Conservation (phyloP, 2,113 vertebrate genomes). For the Callionymus lyra region DNA sequence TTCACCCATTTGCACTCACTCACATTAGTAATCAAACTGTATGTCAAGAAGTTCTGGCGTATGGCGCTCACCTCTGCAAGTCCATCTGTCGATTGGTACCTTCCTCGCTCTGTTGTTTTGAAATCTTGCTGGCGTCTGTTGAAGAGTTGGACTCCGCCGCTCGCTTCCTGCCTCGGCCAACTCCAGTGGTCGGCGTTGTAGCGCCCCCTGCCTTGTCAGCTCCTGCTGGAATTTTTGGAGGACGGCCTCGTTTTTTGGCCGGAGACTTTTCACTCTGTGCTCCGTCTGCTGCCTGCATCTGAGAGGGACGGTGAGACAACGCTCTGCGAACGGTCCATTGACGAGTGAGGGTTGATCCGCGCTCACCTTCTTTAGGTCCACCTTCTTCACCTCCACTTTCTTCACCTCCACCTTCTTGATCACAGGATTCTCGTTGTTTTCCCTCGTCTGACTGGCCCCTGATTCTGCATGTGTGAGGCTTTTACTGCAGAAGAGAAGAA, state of each 20-base stretch:
- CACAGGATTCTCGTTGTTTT: constrained; percentile 93
- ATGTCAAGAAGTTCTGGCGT: too few relatives aligned
- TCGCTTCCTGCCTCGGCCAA: constrained; percentile 83
- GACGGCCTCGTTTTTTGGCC: constrained; percentile 53
- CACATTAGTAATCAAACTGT: too few relatives aligned
- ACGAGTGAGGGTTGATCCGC: constrained; percentile 6
- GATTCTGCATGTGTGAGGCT: constrained; percentile 78
- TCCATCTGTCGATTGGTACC: constrained; percentile 89
- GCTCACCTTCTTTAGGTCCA: constrained; percentile 76
- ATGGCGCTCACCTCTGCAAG: constrained; percentile 81
- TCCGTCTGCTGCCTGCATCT: constrained; percentile 45
- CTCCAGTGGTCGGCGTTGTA: constrained; percentile 53
- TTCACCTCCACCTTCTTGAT: constrained; percentile 79
- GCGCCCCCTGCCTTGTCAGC: constrained; percentile 66
- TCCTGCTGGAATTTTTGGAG: constrained; percentile 67
- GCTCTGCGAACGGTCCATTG: background rate
- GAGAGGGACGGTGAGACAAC: background rate
- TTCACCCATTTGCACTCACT: too few relatives aligned
- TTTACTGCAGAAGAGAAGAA: constrained; percentile 2
- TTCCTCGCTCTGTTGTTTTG: constrained; percentile 86
- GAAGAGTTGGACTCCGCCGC: constrained; percentile 70
- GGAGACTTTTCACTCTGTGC: constrained; percentile 57
- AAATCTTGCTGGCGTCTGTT: constrained; percentile 84
- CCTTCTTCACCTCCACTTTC: constrained; percentile 79
- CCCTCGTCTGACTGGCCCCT: constrained; percentile 80